These are phyloP conservation scores for Phylloscopus collybita DNA, from an alignment of 2,797 vertebrate genomes.

Conservation along the genomic window DNA sequence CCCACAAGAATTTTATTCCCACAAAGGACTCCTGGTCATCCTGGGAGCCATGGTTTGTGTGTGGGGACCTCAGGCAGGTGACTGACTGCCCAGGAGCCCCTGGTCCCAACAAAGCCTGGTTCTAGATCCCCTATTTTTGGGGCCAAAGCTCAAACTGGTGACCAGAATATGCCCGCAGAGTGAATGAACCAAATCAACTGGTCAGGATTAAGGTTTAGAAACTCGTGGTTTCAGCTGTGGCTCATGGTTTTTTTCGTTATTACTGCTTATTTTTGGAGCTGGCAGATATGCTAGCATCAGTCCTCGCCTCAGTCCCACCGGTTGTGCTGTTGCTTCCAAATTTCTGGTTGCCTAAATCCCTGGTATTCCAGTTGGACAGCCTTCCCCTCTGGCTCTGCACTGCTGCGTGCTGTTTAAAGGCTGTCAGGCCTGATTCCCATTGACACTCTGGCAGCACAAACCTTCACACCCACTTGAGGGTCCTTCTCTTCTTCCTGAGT, in stretches of 20 bases:
- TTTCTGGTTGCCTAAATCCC: constrained; percentile 6
- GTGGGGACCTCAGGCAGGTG: not conserved
- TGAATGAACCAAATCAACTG: not conserved
- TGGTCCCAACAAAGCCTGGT: not conserved
- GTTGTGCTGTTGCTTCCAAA: not conserved
- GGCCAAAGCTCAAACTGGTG: not conserved
- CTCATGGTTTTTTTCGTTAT: not conserved
- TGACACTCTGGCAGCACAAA: not conserved
- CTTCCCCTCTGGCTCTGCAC: not conserved
- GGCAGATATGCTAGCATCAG: not conserved
- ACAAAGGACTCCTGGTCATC: not conserved
- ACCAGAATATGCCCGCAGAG: not conserved
- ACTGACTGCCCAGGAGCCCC: not conserved
- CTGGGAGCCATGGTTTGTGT: not conserved
- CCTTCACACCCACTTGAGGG: constrained; percentile 4
- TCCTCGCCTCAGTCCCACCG: not conserved
- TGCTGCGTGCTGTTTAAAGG: not conserved
- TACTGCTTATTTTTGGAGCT: not conserved
- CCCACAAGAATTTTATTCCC: not conserved
- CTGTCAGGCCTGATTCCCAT: constrained; percentile 40
- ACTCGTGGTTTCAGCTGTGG: not conserved
- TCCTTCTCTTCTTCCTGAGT: not conserved
- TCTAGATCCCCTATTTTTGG: not conserved
- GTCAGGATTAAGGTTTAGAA: not conserved
- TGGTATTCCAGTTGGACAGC: not conserved